A percentile compares a stretch with the other conserved stretches of the same genome.
Evolutionary conservation across 1,140 invertebrate species (phyloP).

Genomic region (Oreohelix idahoensis): DNA sequence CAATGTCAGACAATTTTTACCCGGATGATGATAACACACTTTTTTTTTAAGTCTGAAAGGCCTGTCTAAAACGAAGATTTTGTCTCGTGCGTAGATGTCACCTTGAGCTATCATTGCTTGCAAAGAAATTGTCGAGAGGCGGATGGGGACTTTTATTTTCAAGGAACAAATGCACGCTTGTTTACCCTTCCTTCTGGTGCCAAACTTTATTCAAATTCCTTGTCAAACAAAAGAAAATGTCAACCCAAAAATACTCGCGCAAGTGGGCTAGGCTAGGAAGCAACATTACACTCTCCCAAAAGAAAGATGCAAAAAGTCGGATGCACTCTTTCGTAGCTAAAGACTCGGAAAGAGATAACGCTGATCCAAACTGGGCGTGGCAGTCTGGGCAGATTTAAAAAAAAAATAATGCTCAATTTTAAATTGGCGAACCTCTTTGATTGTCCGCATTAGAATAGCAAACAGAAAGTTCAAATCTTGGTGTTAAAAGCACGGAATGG

Average conservation of each 20-base stretch:
- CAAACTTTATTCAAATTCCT: background rate
- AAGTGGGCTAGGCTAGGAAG: background rate
- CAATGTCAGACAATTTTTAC: too few relatives aligned
- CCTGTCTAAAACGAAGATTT: too few relatives aligned
- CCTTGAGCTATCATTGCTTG: too few relatives aligned
- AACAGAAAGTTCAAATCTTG: background rate
- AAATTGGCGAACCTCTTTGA: background rate
- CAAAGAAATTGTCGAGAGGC: too few relatives aligned
- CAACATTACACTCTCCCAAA: background rate
- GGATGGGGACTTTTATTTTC: background rate
- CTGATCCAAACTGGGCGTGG: background rate
- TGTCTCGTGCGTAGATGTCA: too few relatives aligned
- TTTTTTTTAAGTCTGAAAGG: too few relatives aligned
- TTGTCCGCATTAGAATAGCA: background rate
- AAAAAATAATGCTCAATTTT: background rate
- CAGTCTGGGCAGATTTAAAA: background rate
- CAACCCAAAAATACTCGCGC: background rate
- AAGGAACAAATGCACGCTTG: background rate
- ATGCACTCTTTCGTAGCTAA: background rate
- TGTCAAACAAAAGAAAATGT: background rate
- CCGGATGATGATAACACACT: too few relatives aligned
- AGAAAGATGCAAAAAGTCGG: background rate
- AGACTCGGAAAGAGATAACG: conserved; percentile 2
- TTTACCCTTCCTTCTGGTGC: background rate
- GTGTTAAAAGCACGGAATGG: background rate